A percentile compares a stretch with the other conserved stretches of the same genome.
These are phyloP conservation scores for Athene noctua DNA, from an alignment of 2,113 vertebrate species.

Conservation along the genomic window DNA sequence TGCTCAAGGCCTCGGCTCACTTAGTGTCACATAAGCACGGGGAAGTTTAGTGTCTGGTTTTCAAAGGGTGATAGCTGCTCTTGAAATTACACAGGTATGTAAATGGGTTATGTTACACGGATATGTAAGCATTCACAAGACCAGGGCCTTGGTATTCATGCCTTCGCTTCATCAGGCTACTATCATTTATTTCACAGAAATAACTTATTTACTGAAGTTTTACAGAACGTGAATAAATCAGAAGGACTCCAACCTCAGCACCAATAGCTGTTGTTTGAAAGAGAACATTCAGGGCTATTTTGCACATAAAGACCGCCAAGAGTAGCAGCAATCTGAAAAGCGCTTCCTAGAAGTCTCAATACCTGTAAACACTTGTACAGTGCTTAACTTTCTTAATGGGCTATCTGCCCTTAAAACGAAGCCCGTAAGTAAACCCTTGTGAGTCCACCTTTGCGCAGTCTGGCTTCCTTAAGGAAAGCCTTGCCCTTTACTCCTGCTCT, in stretches of 20 bases:
- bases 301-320: neutral
- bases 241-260: neutral
- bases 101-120: neutral
- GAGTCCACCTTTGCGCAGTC: neutral
- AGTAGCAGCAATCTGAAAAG: neutral
- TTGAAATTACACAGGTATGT: neutral
- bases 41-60: neutral
- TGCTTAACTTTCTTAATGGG: neutral
- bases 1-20: neutral
- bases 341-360: neutral
- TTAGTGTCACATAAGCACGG: fast-evolving
- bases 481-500: neutral
- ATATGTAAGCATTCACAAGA: neutral
- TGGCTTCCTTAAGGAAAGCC: neutral
- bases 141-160: neutral
- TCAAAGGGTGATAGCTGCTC: neutral
- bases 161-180: neutral
- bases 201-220: neutral
- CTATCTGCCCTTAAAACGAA: neutral
- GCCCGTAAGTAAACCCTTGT: neutral
- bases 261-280: neutral
- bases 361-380: neutral
- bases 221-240: neutral
- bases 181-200: neutral
- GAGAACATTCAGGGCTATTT: neutral